These are phyloP conservation scores for Bradypodion ventrale DNA, from an alignment of 2,797 vertebrate species.

Conservation along the genomic window DNA sequence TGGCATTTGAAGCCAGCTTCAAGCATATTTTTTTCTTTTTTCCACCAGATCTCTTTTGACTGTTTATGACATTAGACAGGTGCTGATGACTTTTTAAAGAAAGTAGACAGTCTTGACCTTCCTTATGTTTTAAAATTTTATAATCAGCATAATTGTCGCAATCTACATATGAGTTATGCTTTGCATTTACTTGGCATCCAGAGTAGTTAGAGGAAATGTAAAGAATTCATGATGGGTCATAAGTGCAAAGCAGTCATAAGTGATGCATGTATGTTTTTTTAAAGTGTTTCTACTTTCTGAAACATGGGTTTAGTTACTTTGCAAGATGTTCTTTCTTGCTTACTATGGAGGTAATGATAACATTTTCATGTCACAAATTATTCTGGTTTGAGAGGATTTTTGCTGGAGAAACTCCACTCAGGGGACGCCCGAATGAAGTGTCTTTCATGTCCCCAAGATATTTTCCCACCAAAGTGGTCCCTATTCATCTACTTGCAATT, in stretches of 20 bases:
- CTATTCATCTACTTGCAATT: too few relatives aligned
- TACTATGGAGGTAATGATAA: background rate
- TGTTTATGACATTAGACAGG: constrained; percentile 35
- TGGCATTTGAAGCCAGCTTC: constrained; percentile 19
- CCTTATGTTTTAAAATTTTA: constrained; percentile 36
- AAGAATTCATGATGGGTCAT: background rate
- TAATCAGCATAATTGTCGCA: constrained; percentile 31
- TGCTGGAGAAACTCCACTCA: too few relatives aligned
- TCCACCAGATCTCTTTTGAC: background rate
- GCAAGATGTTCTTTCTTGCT: constrained; percentile 26
- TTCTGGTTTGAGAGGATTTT: too few relatives aligned
- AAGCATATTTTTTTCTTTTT: background rate
- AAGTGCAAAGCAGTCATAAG: background rate
- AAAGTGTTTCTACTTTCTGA: background rate
- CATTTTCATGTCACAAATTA: too few relatives aligned
- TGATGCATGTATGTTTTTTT: background rate
- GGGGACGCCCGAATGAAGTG: too few relatives aligned
- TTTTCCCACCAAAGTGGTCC: too few relatives aligned
- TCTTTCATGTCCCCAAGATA: too few relatives aligned
- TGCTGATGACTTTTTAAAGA: background rate
- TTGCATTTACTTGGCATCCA: background rate
- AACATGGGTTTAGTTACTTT: constrained; percentile 27
- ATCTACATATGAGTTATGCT: background rate
- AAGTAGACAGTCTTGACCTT: constrained; percentile 26
- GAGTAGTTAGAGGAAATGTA: background rate